Evolutionary conservation across 37 sponge, comb jelly and placozoan genomes (phyloP).

Genomic region (Mnemiopsis leidyi): DNA sequence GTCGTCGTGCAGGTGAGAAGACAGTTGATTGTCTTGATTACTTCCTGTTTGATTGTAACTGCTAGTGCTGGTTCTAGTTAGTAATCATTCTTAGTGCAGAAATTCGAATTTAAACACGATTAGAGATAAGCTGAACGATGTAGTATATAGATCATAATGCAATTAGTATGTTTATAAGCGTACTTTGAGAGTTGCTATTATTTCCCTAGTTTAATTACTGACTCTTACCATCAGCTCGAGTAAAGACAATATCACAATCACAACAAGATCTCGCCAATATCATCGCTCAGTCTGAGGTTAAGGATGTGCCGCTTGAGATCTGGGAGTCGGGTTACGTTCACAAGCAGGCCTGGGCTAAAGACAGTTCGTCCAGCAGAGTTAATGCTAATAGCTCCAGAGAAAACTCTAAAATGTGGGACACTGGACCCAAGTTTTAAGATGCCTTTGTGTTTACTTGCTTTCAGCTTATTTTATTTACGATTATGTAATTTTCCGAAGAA

Average conservation of each 20-base stretch:
- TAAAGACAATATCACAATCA: conserved; percentile 10
- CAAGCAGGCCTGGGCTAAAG: conserved; percentile 24
- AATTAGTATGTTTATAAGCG: no score
- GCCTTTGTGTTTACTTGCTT: no score
- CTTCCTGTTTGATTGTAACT: background rate
- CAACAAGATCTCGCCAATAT: conserved; percentile 10
- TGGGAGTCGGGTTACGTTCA: conserved; percentile 21
- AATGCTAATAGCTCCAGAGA: background rate
- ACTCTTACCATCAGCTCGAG: no score
- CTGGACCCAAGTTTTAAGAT: background rate
- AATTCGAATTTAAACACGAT: no score
- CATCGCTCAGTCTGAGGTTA: background rate
- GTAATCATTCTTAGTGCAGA: no score
- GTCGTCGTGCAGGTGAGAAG: background rate
- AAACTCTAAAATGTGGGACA: background rate
- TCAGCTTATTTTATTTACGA: no score
- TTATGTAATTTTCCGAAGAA: no score
- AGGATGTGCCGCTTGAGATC: background rate
- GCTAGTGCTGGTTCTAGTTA: no score
- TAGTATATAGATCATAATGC: no score
- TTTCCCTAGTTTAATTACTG: background rate
- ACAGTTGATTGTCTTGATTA: background rate
- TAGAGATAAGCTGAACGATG: no score
- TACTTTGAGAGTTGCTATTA: background rate
- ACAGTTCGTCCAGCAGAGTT: background rate